phyloP scores from a whole-genome alignment of 2,113 vertebrate genomes.

The Recurvirostra avosetta region DNA sequence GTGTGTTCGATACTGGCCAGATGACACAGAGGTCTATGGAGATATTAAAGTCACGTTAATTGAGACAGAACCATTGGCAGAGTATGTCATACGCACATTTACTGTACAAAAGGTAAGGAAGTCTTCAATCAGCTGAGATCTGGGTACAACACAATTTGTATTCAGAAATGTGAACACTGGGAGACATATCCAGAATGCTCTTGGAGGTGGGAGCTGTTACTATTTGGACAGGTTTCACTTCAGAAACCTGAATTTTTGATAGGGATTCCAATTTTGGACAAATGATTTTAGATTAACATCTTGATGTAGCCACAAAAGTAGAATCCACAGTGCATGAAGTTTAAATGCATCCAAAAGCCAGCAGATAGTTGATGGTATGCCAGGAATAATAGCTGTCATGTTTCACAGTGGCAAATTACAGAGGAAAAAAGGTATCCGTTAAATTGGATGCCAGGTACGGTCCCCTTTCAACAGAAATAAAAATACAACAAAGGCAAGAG shows the following conservation, averaged over 20 bases:
- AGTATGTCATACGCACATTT: constrained; percentile 96
- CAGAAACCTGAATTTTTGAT: not conserved
- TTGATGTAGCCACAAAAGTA: not conserved
- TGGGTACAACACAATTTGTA: not conserved
- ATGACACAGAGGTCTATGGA: constrained; percentile 94
- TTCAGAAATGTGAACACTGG: not conserved
- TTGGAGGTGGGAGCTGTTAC: not conserved
- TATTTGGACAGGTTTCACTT: not conserved
- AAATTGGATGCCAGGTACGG: not conserved
- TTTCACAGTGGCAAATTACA: not conserved
- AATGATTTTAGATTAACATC: not conserved
- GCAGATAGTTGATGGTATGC: not conserved
- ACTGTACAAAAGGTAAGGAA: constrained; percentile 93
- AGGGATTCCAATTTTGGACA: not conserved
- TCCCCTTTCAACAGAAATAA: not conserved
- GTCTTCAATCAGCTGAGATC: not conserved
- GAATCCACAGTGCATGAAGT: not conserved
- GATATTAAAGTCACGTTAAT: constrained; percentile 97
- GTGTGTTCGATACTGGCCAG: constrained; percentile 97
- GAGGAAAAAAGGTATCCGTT: not conserved
- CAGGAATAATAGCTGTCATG: not conserved
- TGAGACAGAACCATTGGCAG: constrained; percentile 93
- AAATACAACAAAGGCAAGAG: not conserved
- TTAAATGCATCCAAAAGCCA: constrained; percentile 3
- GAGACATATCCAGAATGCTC: not conserved